Evolutionary conservation across 2,113 vertebrate species (phyloP), one percentile per base, ranked within the genome.

Genomic region (human): DNA sequence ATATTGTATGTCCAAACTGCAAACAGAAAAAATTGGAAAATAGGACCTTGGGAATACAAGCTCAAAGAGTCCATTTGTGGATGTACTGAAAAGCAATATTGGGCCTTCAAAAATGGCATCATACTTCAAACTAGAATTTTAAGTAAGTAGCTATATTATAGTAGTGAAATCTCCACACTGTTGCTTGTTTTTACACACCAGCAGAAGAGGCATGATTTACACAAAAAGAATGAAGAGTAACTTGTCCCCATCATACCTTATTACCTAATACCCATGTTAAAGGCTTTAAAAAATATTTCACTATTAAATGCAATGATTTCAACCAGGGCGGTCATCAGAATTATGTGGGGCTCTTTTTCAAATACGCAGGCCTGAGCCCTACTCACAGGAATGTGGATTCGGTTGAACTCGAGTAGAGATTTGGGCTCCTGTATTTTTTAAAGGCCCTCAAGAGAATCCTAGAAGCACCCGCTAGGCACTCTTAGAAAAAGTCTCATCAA

Each of bases 21-120:
- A 95, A 94, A 83, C 17, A 96, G 73, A 92, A 84, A 90, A 73
- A 95, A 90, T 55, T 78, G 79, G 78, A 80, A 97, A 96, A 61
- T 2, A 93, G 78, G 30, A 89, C 64, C 12, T 27, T 96, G 30
- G n/a, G 20, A 82, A 91, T 52, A 82, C 38, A 82, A 88, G 12
- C 55, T 55, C 76, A 95, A 92, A 88, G 89, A 61, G 11, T 61
- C 35, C 45, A 48, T 72, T 30, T 9, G 9, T 38, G n/a, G 55
- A 85, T 84, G 8, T 10, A 38, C 50, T 80, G 43, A 52, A 72
- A 95, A 92, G 32, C 38, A 73, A 55, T n/a, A 45, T 2, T 43
- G 55, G 16, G 5, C 6, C 6, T 96, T 96, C 32, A 57, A 85
- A 61, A 68, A 48, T 61, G 52, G 8, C 25, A 80, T 79, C 45